phyloP scores from a whole-genome alignment of 2,888 invertebrate species.

The Heliconius ismenius region DNA sequence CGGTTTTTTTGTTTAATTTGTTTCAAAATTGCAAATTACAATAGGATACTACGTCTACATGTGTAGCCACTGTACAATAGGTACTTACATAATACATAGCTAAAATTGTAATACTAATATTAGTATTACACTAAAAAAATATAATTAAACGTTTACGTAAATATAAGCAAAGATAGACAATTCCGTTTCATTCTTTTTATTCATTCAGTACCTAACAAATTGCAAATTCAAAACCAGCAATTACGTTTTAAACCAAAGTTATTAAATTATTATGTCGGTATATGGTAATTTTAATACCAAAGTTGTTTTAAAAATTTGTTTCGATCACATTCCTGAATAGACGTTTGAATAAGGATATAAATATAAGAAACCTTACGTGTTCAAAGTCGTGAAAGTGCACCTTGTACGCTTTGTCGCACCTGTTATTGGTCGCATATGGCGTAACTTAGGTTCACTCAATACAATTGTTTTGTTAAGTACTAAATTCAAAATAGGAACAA shows the following conservation, averaged over 20 bases:
- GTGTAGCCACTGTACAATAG: no score
- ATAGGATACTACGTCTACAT: no score
- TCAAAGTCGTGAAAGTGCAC: conserved; percentile 66
- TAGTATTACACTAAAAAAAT: no score
- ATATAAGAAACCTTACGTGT: conserved; percentile 57
- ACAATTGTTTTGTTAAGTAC: conserved; percentile 1
- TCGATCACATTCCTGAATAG: conserved; percentile 51
- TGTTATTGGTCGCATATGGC: conserved; percentile 74
- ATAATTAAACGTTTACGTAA: no score
- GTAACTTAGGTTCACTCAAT: conserved; percentile 58
- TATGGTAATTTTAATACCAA: conserved; percentile 39
- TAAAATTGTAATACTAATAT: no score
- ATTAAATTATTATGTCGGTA: background rate
- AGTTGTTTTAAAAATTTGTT: conserved; percentile 50
- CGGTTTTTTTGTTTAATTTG: no score
- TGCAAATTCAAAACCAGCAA: background rate
- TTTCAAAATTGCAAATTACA: no score
- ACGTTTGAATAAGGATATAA: conserved; percentile 41
- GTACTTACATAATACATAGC: no score
- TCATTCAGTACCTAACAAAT: background rate
- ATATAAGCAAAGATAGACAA: no score
- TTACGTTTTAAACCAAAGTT: background rate
- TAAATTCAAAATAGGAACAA: background rate
- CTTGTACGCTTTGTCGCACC: conserved; percentile 68
- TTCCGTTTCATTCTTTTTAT: background rate